Evolutionary conservation across 2,888 invertebrate genomes (phyloP).

Genomic region (Temnothorax unifasciatus): DNA sequence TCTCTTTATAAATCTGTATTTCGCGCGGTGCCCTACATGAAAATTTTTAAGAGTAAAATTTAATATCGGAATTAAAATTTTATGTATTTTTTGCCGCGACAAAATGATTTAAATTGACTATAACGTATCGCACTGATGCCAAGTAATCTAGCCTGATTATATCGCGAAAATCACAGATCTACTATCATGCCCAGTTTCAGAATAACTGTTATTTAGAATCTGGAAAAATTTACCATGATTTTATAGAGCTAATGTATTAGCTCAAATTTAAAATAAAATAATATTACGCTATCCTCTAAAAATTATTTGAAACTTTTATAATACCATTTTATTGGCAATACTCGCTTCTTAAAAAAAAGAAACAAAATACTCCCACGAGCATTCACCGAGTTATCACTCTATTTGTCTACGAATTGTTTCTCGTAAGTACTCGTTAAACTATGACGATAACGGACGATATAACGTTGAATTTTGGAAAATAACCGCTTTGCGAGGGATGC

Average conservation of each 20-base stretch:
- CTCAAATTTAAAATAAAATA: neutral
- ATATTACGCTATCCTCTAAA: neutral
- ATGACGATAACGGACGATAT: neutral
- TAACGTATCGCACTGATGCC: neutral
- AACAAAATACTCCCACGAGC: neutral
- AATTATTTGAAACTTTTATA: neutral
- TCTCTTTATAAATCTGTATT: neutral
- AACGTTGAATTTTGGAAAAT: conserved; percentile 14
- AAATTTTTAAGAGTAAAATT: neutral
- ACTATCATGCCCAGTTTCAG: conserved; percentile 16
- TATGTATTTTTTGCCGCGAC: neutral
- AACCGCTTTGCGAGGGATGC: conserved; percentile 14
- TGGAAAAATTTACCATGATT: neutral
- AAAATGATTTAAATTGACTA: conserved; percentile 12
- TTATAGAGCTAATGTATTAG: no score
- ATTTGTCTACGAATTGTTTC: neutral
- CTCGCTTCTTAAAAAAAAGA: neutral
- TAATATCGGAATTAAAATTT: neutral
- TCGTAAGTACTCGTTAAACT: neutral
- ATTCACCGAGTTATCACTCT: neutral
- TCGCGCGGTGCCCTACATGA: neutral
- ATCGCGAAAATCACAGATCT: conserved; percentile 13
- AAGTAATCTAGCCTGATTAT: conserved; percentile 19
- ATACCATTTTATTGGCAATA: neutral
- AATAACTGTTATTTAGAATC: neutral